These are phyloP conservation scores for Lucinisca nassula DNA, from an alignment of 2,888 invertebrate species.

Conservation along the genomic window DNA sequence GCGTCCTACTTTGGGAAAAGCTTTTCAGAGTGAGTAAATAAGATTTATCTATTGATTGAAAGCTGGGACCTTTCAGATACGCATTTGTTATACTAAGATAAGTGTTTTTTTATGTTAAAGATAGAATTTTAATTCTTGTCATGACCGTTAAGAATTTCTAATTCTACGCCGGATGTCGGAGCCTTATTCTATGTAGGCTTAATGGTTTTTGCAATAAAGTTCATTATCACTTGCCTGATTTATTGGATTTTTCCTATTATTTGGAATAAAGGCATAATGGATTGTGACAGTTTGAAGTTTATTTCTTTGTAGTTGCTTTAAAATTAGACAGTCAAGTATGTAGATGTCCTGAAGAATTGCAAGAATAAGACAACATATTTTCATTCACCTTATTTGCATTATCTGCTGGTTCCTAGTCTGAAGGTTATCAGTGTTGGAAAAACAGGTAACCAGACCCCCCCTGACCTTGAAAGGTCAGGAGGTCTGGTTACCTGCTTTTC, in stretches of 20 bases:
- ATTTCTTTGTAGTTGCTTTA: constrained; percentile 34
- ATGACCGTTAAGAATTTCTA: constrained; percentile 60
- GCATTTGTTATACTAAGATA: constrained; percentile 35
- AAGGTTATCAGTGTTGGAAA: too few relatives aligned
- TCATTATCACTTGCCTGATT: constrained; percentile 44
- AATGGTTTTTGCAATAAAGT: constrained; percentile 54
- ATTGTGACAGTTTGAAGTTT: constrained; percentile 58
- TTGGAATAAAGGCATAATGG: constrained; percentile 45
- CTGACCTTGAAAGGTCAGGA: too few relatives aligned
- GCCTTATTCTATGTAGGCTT: constrained; percentile 61
- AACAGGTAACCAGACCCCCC: too few relatives aligned
- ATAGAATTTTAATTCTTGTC: constrained; percentile 70
- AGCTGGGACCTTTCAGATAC: background rate
- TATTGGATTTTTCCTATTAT: constrained; percentile 52
- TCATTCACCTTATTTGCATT: too few relatives aligned
- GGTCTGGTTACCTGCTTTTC: too few relatives aligned
- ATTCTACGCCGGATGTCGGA: constrained; percentile 49
- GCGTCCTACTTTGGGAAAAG: background rate
- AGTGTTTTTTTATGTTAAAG: constrained; percentile 73
- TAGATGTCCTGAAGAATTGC: background rate
- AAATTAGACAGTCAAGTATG: background rate
- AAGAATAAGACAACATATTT: background rate
- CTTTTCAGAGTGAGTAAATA: constrained; percentile 21
- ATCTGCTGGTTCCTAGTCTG: too few relatives aligned
- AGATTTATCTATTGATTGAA: constrained; percentile 28